phyloP scores from a whole-genome alignment of 2,888 invertebrate species.

The Mystacides longicornis region DNA sequence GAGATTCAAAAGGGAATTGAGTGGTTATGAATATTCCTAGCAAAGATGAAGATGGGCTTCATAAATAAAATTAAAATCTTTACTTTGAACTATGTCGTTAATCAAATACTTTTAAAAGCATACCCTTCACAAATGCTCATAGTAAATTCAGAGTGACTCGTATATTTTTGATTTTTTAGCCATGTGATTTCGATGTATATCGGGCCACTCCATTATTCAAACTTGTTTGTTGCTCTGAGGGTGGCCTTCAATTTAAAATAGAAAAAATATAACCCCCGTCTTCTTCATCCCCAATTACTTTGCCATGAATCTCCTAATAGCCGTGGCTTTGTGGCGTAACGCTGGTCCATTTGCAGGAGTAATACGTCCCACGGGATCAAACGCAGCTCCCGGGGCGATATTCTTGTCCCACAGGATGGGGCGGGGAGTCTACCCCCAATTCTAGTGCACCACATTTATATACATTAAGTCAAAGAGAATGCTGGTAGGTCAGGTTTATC shows the following conservation, averaged over 20 bases:
- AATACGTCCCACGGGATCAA: conserved; percentile 20
- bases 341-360: conserved; percentile 22
- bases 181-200: neutral
- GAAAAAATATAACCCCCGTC: neutral
- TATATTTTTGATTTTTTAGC: neutral
- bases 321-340: conserved; percentile 23
- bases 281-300: conserved; percentile 15
- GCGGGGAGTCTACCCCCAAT: neutral
- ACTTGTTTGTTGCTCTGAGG: neutral
- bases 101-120: no score
- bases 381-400: conserved; percentile 9
- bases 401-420: conserved; percentile 10
- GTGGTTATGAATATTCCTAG: no score
- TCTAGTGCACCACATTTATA: conserved; percentile 10
- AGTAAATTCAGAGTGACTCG: neutral
- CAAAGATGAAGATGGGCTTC: no score
- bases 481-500: conserved; percentile 4
- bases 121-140: no score
- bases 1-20: no score
- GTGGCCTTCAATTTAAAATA: neutral
- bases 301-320: conserved; percentile 14
- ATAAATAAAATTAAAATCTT: no score
- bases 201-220: neutral
- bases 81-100: no score
- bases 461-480: conserved; percentile 17